Conservation (phyloP, 2,888 invertebrate genomes). For the Pecten maximus region DNA sequence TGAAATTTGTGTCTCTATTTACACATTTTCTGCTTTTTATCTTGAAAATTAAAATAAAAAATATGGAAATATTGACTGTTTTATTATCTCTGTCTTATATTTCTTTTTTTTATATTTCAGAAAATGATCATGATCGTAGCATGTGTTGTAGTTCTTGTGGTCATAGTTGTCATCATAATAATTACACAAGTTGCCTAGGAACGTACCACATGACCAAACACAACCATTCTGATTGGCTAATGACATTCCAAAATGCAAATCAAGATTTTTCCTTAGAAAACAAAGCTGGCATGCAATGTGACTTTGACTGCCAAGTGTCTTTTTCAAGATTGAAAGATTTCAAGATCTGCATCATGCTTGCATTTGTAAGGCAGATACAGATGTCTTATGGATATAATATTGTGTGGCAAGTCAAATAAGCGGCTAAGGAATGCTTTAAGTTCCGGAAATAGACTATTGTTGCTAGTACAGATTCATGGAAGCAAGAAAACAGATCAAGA, state of each 20-base stretch:
- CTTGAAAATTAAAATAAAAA: no score
- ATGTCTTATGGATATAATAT: not conserved
- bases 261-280: not conserved
- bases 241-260: conserved; percentile 28
- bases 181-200: conserved; percentile 33
- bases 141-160: conserved; percentile 78
- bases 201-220: conserved; percentile 23
- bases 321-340: not conserved
- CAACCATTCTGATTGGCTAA: conserved; percentile 35
- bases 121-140: conserved; percentile 81
- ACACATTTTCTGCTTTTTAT: no score
- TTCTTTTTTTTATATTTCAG: conserved; percentile 76
- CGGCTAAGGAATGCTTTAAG: not conserved
- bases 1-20: no score
- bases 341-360: not conserved
- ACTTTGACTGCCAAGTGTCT: conserved; percentile 5
- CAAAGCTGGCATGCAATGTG: conserved; percentile 6
- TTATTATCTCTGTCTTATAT: conserved; percentile 50
- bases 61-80: no score
- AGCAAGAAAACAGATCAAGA: conserved; percentile 4
- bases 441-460: not conserved
- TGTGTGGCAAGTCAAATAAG: not conserved
- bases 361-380: not conserved
- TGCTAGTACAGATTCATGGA: not conserved
- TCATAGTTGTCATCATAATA: conserved; percentile 82